These are phyloP conservation scores for Trachymyrmex septentrionalis DNA, from an alignment of 1,140 invertebrate species.

Conservation along the genomic window DNA sequence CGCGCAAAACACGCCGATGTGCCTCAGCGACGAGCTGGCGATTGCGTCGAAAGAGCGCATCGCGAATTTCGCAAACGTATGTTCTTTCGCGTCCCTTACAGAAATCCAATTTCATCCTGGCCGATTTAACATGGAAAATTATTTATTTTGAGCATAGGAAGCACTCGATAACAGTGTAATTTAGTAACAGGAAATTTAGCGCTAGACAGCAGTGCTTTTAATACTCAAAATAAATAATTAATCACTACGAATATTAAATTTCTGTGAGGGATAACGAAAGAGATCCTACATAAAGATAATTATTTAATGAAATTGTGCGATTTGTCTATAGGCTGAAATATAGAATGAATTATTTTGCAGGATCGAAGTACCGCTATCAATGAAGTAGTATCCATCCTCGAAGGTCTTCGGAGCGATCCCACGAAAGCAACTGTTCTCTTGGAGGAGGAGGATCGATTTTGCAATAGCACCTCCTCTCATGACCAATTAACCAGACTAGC, in stretches of 20 bases:
- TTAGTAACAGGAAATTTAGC: no score
- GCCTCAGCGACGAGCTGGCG: constrained; percentile 73
- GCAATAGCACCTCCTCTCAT: constrained; percentile 73
- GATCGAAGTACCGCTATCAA: constrained; percentile 58
- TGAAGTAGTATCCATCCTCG: constrained; percentile 71
- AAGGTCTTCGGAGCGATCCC: constrained; percentile 61
- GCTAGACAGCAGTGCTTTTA: no score
- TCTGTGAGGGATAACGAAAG: not conserved
- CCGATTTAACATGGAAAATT: no score
- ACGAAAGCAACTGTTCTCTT: constrained; percentile 65
- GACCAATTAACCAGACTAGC: constrained; percentile 81
- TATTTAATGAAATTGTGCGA: not conserved
- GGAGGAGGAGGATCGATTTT: constrained; percentile 78
- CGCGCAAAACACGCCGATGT: constrained; percentile 55
- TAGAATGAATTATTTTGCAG: constrained; percentile 48
- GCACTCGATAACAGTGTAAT: no score
- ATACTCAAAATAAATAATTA: no score
- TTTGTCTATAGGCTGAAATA: not conserved
- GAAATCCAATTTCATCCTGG: no score
- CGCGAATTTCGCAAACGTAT: constrained; percentile 33
- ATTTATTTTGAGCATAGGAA: no score
- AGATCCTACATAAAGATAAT: not conserved
- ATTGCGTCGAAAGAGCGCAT: constrained; percentile 52
- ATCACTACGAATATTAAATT: no score
- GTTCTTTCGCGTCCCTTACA: not conserved